These are phyloP conservation scores for Scolopax bukidnonensis DNA, from an alignment of 2,797 vertebrate genomes.

Conservation along the genomic window DNA sequence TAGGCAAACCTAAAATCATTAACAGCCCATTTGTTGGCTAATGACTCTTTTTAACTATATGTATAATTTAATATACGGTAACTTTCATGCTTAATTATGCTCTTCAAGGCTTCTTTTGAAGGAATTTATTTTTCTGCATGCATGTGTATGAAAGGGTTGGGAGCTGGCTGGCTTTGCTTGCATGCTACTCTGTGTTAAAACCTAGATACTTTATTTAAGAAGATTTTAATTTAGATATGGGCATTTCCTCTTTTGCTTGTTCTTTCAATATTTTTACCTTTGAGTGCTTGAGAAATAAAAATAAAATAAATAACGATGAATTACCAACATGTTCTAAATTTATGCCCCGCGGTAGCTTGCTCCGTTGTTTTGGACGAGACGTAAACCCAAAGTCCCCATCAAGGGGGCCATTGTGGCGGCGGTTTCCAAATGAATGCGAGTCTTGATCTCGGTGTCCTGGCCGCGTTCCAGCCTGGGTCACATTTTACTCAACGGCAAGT, in stretches of 20 bases:
- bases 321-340: conserved; percentile 12
- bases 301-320: background rate
- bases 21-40: conserved; percentile 61
- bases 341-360: background rate
- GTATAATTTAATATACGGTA: conserved; percentile 64
- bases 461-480: background rate
- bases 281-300: background rate
- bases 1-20: conserved; percentile 64
- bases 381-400: conserved; percentile 1
- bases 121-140: conserved; percentile 31
- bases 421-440: conserved; percentile 31
- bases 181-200: background rate
- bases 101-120: conserved; percentile 61
- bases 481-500: conserved; percentile 37
- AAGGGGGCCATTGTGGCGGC: conserved; percentile 42
- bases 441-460: conserved; percentile 48
- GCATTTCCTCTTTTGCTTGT: background rate
- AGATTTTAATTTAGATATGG: conserved; percentile 11
- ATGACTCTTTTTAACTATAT: conserved; percentile 60
- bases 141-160: background rate
- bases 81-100: conserved; percentile 61
- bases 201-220: background rate
- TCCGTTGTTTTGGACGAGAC: conserved; percentile 17
- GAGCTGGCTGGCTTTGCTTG: background rate
- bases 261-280: conserved; percentile 16